Evolutionary conservation across 1,140 invertebrate species (phyloP).

Genomic region (Pogonognathellus flavescens): DNA sequence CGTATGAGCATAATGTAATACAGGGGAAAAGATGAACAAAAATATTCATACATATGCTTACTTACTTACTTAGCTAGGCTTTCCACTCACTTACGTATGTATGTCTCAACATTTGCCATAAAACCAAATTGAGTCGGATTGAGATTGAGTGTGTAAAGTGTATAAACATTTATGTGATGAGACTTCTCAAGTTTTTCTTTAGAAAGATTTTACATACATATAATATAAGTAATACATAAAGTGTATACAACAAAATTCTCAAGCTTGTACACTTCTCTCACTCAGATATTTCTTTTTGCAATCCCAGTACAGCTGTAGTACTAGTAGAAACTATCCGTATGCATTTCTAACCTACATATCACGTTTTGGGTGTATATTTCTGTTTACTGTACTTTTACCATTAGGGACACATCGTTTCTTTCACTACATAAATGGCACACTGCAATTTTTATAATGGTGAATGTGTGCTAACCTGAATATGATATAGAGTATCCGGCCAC

Average conservation of each 20-base stretch:
- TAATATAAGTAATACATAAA: background rate
- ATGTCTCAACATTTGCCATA: constrained; percentile 34
- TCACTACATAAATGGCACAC: too few species aligned
- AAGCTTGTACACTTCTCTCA: background rate
- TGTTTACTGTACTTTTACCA: too few species aligned
- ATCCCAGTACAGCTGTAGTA: too few species aligned
- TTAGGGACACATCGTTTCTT: too few species aligned
- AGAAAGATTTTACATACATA: background rate
- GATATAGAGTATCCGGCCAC: constrained; percentile 84
- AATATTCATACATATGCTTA: background rate
- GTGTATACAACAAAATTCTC: background rate
- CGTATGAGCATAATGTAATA: too few species aligned
- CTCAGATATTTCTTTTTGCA: too few species aligned
- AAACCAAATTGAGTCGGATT: constrained; percentile 48
- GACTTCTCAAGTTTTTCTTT: constrained; percentile 16
- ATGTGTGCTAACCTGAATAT: constrained; percentile 77
- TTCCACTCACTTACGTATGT: constrained; percentile 38
- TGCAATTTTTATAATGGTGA: background rate
- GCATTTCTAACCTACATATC: too few species aligned
- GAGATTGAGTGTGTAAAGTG: constrained; percentile 49
- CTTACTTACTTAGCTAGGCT: background rate
- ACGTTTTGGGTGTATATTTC: too few species aligned
- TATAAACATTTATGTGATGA: constrained; percentile 50
- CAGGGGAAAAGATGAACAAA: too few species aligned
- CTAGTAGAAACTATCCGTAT: too few species aligned